Percentiles rank a stretch among this genome's conserved stretches.
Evolutionary conservation across 2,113 vertebrate genomes (phyloP).

Genomic region (Odontophorus gujanensis): DNA sequence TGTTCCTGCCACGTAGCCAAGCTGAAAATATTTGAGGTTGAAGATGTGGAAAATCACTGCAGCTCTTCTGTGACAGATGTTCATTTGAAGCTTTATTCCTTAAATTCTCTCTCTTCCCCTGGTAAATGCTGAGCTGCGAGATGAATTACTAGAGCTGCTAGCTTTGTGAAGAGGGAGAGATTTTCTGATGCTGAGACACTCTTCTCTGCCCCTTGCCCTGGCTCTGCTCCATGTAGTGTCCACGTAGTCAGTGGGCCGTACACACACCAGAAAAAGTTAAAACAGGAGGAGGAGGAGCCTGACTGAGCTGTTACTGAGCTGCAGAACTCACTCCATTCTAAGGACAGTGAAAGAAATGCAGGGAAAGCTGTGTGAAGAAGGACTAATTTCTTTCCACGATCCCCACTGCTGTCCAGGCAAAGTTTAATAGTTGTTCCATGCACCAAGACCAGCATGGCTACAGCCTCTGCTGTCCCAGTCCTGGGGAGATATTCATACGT

Average conservation of each 20-base stretch:
- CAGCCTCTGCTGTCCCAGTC: background rate
- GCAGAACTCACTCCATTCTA: background rate
- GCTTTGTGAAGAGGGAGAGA: background rate
- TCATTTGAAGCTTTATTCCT: background rate
- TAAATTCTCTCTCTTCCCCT: background rate
- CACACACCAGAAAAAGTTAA: background rate
- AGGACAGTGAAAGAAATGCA: constrained; percentile 13
- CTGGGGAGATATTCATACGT: background rate
- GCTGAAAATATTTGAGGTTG: background rate
- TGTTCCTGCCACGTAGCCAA: background rate
- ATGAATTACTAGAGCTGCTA: background rate
- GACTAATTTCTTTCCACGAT: background rate
- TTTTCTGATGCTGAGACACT: background rate
- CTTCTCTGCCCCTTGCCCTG: background rate
- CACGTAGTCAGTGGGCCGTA: constrained; percentile 27
- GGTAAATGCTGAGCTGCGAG: background rate
- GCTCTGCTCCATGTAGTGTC: background rate
- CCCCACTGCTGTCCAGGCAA: background rate
- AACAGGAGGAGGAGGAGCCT: constrained; percentile 36
- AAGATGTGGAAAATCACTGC: background rate
- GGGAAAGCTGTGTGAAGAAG: background rate
- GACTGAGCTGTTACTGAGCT: background rate
- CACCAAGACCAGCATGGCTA: background rate
- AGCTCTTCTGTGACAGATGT: background rate
- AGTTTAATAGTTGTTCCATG: rapidly evolving